Evolutionary conservation across 2,888 invertebrate species (phyloP).

Genomic region (Machimus rusticus): DNA sequence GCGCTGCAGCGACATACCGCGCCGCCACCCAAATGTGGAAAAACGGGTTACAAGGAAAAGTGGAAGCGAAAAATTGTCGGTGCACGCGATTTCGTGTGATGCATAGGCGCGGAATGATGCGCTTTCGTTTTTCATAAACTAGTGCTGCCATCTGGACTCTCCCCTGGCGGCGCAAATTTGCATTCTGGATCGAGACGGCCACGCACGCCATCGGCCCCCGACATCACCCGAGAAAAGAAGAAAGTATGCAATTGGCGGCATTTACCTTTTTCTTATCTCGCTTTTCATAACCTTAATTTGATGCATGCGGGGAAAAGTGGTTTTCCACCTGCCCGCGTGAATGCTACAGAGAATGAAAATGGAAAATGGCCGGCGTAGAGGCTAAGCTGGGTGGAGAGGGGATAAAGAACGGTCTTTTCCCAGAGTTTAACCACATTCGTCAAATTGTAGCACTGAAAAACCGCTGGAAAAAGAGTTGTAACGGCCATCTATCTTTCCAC

Average conservation of each 20-base stretch:
- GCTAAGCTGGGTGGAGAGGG: not conserved
- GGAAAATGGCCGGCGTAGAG: not conserved
- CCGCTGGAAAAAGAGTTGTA: constrained; percentile 6
- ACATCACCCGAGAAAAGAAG: not conserved
- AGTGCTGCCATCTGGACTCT: constrained; percentile 22
- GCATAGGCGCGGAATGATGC: constrained; percentile 28
- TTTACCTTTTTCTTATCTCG: constrained; percentile 17
- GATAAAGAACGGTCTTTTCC: not conserved
- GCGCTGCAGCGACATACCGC: not conserved
- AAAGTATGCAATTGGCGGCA: not conserved
- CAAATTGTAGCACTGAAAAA: constrained; percentile 4
- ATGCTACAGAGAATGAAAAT: not conserved
- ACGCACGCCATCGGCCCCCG: not conserved
- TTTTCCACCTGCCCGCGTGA: constrained; percentile 1
- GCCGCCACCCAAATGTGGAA: constrained; percentile 25
- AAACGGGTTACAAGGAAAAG: constrained; percentile 42
- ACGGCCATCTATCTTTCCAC: not conserved
- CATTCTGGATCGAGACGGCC: not conserved
- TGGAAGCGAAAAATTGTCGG: constrained; percentile 24
- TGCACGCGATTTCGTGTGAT: constrained; percentile 25
- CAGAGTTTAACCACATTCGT: not conserved
- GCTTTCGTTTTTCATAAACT: constrained; percentile 40
- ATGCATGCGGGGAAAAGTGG: constrained; percentile 18
- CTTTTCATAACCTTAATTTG: constrained; percentile 30
- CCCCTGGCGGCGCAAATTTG: not conserved